Percentiles rank a stretch among this genome's conserved stretches.
These are phyloP conservation scores for Amorpha juglandis DNA, from an alignment of 2,888 invertebrate species.

Conservation along the genomic window DNA sequence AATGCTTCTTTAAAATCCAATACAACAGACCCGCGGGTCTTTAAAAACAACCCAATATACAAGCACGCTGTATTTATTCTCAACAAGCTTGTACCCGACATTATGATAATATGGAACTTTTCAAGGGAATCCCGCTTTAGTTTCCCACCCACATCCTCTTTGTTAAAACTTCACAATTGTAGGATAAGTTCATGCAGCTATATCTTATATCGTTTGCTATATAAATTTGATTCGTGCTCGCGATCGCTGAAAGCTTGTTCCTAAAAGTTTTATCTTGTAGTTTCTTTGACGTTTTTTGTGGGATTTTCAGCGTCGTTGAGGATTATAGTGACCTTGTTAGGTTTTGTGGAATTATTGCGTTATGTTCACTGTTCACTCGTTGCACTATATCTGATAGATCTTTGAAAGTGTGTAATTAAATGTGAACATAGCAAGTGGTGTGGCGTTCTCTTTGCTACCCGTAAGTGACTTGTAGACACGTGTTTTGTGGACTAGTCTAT, in stretches of 20 bases:
- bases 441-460: no score
- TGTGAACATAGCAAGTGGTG: neutral
- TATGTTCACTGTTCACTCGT: neutral
- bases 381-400: no score
- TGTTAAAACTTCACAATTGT: slow-evolving; percentile 37
- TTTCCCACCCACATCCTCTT: slow-evolving; percentile 42
- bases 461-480: no score
- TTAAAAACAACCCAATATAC: slow-evolving; percentile 22
- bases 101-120: slow-evolving; percentile 64
- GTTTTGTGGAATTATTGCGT: neutral
- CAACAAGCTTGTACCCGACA: slow-evolving; percentile 42
- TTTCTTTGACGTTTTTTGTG: neutral
- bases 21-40: neutral
- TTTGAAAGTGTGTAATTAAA: neutral
- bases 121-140: slow-evolving; percentile 57
- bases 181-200: slow-evolving; percentile 21
- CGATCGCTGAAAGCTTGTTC: neutral
- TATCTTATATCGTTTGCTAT: slow-evolving; percentile 26
- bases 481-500: no score
- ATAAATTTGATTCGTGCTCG: slow-evolving; percentile 19
- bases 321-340: neutral
- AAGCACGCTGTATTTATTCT: slow-evolving; percentile 43
- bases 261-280: slow-evolving; percentile 19
- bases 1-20: no score
- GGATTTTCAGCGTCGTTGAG: neutral